phyloP scores from a whole-genome alignment of 1,140 invertebrate species.

The Macrobrachium nipponense region DNA sequence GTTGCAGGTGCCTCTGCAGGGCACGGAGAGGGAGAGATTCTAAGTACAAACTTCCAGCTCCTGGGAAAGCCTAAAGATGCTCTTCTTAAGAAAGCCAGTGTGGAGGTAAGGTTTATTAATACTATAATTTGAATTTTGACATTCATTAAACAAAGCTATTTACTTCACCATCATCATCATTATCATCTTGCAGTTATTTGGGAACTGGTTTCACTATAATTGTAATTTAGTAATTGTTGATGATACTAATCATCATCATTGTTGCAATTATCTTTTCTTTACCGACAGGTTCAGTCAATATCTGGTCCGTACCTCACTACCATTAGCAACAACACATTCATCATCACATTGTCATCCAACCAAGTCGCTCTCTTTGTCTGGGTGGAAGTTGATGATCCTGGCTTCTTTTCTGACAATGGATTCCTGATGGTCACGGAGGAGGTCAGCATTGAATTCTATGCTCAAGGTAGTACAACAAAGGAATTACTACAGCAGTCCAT shows the following conservation, averaged over 20 bases:
- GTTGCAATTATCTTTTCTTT: background rate
- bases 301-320: conserved; percentile 1
- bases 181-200: background rate
- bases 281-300: background rate
- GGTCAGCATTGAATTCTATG: conserved; percentile 66
- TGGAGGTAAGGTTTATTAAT: conserved; percentile 20
- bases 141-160: too few species aligned
- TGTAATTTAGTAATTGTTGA: background rate
- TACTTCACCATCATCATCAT: background rate
- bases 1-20: background rate
- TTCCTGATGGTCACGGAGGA: conserved; percentile 64
- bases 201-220: background rate
- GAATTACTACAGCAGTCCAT: conserved; percentile 36
- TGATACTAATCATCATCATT: background rate
- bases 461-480: conserved; percentile 7
- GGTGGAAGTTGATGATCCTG: conserved; percentile 48
- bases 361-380: conserved; percentile 61
- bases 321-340: conserved; percentile 55
- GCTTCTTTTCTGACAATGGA: conserved; percentile 62
- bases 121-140: too few species aligned
- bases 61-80: conserved; percentile 59
- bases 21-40: background rate
- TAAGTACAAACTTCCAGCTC: conserved; percentile 34
- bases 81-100: conserved; percentile 22
- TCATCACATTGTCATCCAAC: conserved; percentile 57